Evolutionary conservation across 2,888 invertebrate genomes (phyloP).

Genomic region (Phalera bucephala): DNA sequence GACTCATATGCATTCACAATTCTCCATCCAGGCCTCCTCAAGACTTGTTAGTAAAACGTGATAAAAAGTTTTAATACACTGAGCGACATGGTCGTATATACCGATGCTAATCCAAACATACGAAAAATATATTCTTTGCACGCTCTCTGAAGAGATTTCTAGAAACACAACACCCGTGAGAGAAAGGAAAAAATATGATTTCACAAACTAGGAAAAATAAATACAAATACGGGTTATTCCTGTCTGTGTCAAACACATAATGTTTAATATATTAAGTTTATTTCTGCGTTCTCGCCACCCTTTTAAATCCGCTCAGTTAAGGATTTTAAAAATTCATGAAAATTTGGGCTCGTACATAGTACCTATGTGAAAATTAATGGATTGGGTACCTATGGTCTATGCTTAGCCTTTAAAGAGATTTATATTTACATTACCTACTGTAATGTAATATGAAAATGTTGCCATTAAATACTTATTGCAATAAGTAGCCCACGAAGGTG

Average conservation of each 20-base stretch:
- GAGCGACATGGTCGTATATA: slow-evolving; percentile 3
- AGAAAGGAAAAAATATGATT: slow-evolving; percentile 13
- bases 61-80: not conserved
- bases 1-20: too few species aligned
- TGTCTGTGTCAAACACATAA: not conserved
- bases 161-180: slow-evolving; percentile 17
- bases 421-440: too few species aligned
- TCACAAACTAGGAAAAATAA: slow-evolving; percentile 1
- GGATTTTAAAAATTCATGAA: not conserved
- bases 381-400: too few species aligned
- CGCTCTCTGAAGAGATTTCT: slow-evolving; percentile 16
- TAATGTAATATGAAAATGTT: too few species aligned
- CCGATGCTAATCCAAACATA: slow-evolving; percentile 10
- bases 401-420: too few species aligned
- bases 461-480: too few species aligned
- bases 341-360: not conserved
- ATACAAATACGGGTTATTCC: not conserved
- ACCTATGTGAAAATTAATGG: not conserved
- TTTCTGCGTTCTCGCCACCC: not conserved
- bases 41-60: not conserved
- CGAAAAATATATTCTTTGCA: slow-evolving; percentile 18
- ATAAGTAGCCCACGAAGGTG: too few species aligned
- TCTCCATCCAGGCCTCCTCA: not conserved
- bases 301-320: not conserved
- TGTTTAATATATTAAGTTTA: not conserved